Evolutionary conservation across 92 coral and sea anemone species (phyloP), one percentile per base, ranked within the genome.

Genomic region (Paragorgia papillata): DNA sequence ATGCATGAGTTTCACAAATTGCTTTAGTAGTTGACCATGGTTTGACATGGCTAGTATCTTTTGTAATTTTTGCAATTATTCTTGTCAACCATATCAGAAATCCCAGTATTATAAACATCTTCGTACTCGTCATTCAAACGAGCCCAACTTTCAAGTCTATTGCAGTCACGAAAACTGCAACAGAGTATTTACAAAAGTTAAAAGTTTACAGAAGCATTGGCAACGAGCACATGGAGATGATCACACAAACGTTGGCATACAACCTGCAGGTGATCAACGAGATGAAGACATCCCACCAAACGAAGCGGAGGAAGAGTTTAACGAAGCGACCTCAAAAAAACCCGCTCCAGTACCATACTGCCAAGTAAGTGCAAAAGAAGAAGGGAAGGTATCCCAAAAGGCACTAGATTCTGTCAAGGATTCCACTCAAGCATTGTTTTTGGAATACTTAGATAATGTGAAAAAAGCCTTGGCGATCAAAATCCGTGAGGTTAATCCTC

Each of bases 341-440:
- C 25, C 9, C 51, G 28, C 53, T 79, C 22, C 76, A 50, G 29
- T 28, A 49, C 28, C 66, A 79, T 57, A 74, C 63, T 67, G 83
- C 83, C 63, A 66, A 79, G 63, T 79, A 66, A 32, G 76, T 67
- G 41, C 76, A 20, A 67, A 30, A 67, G 76, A 54, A 51, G 50
- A 79, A 46, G 76, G 46, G 21, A 59, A 75, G 70, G 20, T 58
- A 18, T 34, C 70, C 12, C 81, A 58, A 15, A 75, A 50, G 24
- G 83, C 83, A 14, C 57, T 79, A 39, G 67, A 79, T 71, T 39
- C 62, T 62, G 83, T 79, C 4, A 79, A 79, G n/a, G 83, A 79
- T 69, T 79, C 83, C 17, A 79, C 83, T 51, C 61, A 79, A 50
- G 74, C 46, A 28, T 55, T 34, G 62, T 3, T 79, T 22, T 30